Evolutionary conservation across 2,113 vertebrate species (phyloP), one percentile per base, ranked within the genome.

Genomic region (Arothron firmamentum): DNA sequence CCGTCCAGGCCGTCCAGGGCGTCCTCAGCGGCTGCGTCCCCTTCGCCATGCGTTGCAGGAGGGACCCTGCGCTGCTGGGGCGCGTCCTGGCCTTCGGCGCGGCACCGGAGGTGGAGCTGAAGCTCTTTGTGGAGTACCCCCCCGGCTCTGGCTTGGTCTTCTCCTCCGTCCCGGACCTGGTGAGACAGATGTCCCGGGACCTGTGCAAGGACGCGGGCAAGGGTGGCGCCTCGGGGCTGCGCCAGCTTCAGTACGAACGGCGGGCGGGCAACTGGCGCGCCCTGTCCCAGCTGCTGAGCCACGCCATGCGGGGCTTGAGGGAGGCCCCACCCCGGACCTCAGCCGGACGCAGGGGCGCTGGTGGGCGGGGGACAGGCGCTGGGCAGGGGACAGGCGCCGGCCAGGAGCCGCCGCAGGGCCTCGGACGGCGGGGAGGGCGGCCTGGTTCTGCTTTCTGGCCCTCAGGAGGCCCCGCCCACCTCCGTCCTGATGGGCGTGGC

Each of bases 21-120:
- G 81, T 91, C 0, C 88, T 96, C 13, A 91, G 91, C 2, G 87
- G 83, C 75, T 94, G 92, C 0, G 88, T 92, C 19, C 94, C 94
- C 11, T 95, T 96, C 59, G 94, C 92, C 0, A 92, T 96, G 16
- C 93, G 94, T 65, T 95, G 95, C 86, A 93, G 94, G 80, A 94
- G 95, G 82, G 94, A 96, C 76, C 94, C 94, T 13, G 84, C 88
- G 6, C 77, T 95, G 65, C 73, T 92, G 67, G 94, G 93, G 0
- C 88, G 94, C 0, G 87, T 95, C 5, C 90, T 95, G 23, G 94
- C 93, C n/a, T 94, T 95, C 0, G 94, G 86, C 42, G 77, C 91
- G 0, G 87, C 86, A 12, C 88, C 89, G 0, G 93, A 95, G 66
- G 92, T 92, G 12, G 93, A 96, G 84, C 79, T 96, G 20, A 94